Evolutionary conservation across 2,888 invertebrate genomes (phyloP).

Genomic region (Tupiocoris notatus): DNA sequence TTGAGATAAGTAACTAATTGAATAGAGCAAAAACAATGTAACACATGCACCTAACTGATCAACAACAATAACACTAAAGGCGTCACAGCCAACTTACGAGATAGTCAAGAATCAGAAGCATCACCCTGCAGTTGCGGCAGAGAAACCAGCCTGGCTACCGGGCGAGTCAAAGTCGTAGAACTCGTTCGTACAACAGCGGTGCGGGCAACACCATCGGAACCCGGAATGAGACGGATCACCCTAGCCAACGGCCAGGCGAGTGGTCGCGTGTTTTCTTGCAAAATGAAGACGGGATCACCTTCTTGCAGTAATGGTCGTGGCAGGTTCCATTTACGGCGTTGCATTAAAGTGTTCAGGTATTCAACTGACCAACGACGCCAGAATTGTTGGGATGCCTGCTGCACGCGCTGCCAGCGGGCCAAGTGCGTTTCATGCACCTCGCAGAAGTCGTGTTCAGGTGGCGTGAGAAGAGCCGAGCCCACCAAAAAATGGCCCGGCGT

Average conservation of each 20-base stretch:
- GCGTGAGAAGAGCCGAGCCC: not conserved
- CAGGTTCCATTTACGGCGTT: not conserved
- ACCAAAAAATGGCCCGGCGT: not conserved
- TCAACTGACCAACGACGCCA: conserved; percentile 4
- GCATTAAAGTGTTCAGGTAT: not conserved
- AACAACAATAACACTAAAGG: too few species aligned
- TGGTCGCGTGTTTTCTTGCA: not conserved
- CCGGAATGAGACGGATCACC: not conserved
- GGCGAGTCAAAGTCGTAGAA: not conserved
- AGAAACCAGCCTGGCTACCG: not conserved
- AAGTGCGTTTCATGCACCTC: not conserved
- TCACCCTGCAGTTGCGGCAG: too few species aligned
- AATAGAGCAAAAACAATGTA: too few species aligned
- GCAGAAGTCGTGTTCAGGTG: not conserved
- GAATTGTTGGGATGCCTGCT: not conserved
- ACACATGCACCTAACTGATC: too few species aligned
- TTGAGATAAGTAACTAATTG: too few species aligned
- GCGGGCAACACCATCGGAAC: not conserved
- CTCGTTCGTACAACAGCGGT: not conserved
- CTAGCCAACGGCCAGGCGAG: conserved; percentile 8
- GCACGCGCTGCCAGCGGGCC: not conserved
- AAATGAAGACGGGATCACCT: not conserved
- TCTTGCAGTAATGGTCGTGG: not conserved
- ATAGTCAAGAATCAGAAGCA: too few species aligned
- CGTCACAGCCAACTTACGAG: too few species aligned